Evolutionary conservation across 1,140 invertebrate genomes (phyloP), one percentile per base, ranked within the genome.

Genomic region (Sminthurinus signatus): DNA sequence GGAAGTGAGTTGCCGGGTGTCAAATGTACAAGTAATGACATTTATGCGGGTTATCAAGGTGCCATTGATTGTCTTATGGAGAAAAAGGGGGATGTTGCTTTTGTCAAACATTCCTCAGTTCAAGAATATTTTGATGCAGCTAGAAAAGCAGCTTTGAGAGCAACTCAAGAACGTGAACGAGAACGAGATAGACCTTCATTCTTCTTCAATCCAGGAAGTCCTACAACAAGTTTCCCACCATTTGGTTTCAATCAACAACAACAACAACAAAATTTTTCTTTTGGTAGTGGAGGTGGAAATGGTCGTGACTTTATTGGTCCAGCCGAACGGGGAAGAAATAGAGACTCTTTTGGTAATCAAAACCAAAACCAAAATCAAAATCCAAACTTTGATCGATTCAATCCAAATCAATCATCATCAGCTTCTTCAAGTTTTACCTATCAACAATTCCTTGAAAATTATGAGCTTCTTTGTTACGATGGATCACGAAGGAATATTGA

Each of bases 11-110:
- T 87, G 17, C 84, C 85, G 15, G 87, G 86, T 2, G 82, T 83
- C 4, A 85, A 85, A 65, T 98, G 95, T 76, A 91, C 91, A 0
- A 82, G 85, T 52, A 82, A 83, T 8, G 94, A 98, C 81, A 89
- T 89, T 0, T 95, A 91, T 77, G 87, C 89, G 51, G 91, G 93
- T 0, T 95, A 91, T 74, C 84, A 88, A 75, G 93, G 93, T 4
- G 91, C 93, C 3, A 88, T 96, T 63, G 82, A 83, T 64, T 98
- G 93, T 77, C 79, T 97, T 0, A 76, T 92, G 2, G 89, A 93
- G 71, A 79, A 80, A 10, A 36, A 15, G 32, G 93, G 92, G 31
- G 91, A 98, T 52, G 84, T 98, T 51, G 93, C 94, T 0, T 98
- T 98, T 77, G 79, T 97, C 0, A 85, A 89, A 60, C 92, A 98